Base-by-base conservation (phyloP, 2,888 invertebrate species). In the Ernsta delagoae region DNA sequence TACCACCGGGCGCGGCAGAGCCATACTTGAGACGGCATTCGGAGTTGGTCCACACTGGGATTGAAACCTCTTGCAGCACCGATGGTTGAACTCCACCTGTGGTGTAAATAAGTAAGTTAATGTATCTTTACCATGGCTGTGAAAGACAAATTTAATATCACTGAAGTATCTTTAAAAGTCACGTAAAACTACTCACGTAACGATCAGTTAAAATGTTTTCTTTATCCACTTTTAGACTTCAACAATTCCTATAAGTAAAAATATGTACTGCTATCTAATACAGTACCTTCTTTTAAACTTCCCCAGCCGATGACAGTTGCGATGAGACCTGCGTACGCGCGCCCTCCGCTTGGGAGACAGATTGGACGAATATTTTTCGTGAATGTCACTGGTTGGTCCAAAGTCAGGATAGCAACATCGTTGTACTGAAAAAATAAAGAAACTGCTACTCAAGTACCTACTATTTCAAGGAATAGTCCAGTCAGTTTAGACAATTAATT, bases 261-360 rank as follows among this genome's bases (percentile, higher is more conserved):
- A n/a, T n/a, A n/a, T n/a, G n/a, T n/a, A n/a, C n/a, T n/a, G n/a
- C n/a, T n/a, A n/a, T n/a, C n/a, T n/a, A n/a, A n/a, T n/a, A n/a
- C n/a, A n/a, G n/a, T 53, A 96, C 97, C 96, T 88, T 97, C 97
- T 79, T 96, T 91, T 73, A 97, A 90, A 79, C 97, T 97, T 59
- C 98, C 98, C 98, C 98, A 98, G 54, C 98, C 98, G 70, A 97
- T 96, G 4, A 98, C 97, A 0, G 97, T 97, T 1, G 95, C 98
- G 9, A 95, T 93, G 74, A 95, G 94, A 1, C 97, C 97, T 45
- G 95, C 93, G 80, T 96, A 97, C 1, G 94, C 94, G 61, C 94
- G 89, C 6, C 93, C 87, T 11, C 95, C 94, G 9, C 85, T 79
- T 6, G 97, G 97, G 75, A 98, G 85, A 79, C 98, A 98, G 70